phyloP scores from a whole-genome alignment of 2,888 invertebrate genomes.

The Sesia apiformis region DNA sequence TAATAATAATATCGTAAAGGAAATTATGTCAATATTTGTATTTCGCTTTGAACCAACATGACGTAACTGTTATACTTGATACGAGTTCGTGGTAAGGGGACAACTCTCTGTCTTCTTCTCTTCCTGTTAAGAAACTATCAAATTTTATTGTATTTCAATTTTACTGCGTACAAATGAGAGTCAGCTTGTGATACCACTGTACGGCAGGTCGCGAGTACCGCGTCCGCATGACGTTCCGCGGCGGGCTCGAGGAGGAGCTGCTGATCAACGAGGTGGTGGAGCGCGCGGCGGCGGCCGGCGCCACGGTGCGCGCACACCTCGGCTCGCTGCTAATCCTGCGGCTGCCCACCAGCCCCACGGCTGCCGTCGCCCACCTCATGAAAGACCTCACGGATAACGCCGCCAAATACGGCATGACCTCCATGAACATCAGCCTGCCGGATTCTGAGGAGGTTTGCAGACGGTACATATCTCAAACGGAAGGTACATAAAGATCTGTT shows the following conservation, averaged over 20 bases:
- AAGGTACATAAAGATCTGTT: too few species aligned
- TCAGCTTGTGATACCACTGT: constrained; percentile 10
- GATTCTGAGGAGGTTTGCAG: constrained; percentile 52
- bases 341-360: constrained; percentile 40
- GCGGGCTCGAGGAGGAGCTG: constrained; percentile 20
- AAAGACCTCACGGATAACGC: constrained; percentile 30
- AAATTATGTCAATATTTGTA: too few species aligned
- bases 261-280: constrained; percentile 19
- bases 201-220: constrained; percentile 27
- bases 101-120: too few species aligned
- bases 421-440: constrained; percentile 44
- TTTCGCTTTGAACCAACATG: too few species aligned
- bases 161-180: not conserved
- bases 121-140: too few species aligned
- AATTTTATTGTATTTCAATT: too few species aligned
- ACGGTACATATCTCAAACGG: constrained; percentile 24
- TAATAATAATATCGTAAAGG: too few species aligned
- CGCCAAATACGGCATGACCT: constrained; percentile 31
- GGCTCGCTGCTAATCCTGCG: constrained; percentile 46
- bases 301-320: constrained; percentile 39
- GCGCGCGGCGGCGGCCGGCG: constrained; percentile 27
- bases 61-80: too few species aligned
- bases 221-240: constrained; percentile 36
- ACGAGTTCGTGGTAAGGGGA: too few species aligned
- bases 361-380: constrained; percentile 31